A percentile compares a stretch with the other conserved stretches of the same genome.
Conservation (phyloP, 2,888 invertebrate genomes). For the Hydroisotoma schaefferi region DNA sequence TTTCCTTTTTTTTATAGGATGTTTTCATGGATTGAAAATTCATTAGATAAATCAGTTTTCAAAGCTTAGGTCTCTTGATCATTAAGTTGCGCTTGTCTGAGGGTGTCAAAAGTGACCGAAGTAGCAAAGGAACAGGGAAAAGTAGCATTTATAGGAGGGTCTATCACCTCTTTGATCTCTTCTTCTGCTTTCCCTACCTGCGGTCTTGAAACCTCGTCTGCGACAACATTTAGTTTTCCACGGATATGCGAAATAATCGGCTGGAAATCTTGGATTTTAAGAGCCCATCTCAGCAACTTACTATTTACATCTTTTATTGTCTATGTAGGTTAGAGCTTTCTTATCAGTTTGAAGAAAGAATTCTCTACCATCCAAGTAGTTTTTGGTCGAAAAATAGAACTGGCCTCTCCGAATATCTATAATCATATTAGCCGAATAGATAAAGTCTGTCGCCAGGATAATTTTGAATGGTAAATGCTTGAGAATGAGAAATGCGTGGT, state of each 20-base stretch:
- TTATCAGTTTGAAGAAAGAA: constrained; percentile 17
- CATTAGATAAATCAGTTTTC: constrained; percentile 6
- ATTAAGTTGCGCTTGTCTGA: neutral
- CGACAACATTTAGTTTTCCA: constrained; percentile 19
- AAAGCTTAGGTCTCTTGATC: constrained; percentile 16
- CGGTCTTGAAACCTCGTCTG: constrained; percentile 21
- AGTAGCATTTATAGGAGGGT: neutral
- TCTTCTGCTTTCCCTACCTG: constrained; percentile 3
- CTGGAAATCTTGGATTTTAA: constrained; percentile 18
- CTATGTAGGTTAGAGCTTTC: constrained; percentile 10
- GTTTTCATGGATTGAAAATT: constrained; percentile 5
- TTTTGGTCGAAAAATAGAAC: too few relatives aligned
- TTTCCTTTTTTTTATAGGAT: constrained; percentile 6
- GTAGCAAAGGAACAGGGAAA: neutral
- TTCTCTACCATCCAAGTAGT: constrained; percentile 9
- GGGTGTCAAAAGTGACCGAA: neutral
- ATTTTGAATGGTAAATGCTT: too few relatives aligned
- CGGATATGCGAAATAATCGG: constrained; percentile 15
- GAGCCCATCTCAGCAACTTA: constrained; percentile 19
- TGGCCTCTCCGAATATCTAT: too few relatives aligned
- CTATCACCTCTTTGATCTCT: neutral
- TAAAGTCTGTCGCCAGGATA: too few relatives aligned
- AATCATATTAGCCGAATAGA: too few relatives aligned
- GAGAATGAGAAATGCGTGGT: too few relatives aligned
- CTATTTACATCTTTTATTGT: constrained; percentile 15